Evolutionary conservation across 1,140 invertebrate genomes (phyloP).

Genomic region (Oedothorax gibbosus): DNA sequence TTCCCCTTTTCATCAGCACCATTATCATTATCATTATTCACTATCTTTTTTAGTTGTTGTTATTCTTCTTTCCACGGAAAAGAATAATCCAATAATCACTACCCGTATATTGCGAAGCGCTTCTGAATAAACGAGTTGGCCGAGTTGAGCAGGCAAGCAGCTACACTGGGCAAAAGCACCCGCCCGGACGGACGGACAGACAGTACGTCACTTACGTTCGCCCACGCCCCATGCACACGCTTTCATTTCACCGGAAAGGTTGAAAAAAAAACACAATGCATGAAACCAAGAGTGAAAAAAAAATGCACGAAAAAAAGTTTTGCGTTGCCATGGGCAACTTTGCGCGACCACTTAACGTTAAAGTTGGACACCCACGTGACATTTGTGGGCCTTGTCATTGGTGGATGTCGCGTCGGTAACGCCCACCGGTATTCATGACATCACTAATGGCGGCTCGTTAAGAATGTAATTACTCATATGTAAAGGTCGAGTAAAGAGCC

Average conservation of each 20-base stretch:
- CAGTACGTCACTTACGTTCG: constrained; percentile 39
- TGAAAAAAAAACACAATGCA: constrained; percentile 45
- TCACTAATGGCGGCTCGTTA: constrained; percentile 58
- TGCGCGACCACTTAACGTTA: constrained; percentile 59
- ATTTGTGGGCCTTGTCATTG: constrained; percentile 22
- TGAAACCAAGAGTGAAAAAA: constrained; percentile 1
- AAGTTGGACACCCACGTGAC: constrained; percentile 48
- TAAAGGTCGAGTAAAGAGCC: not conserved
- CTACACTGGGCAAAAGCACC: constrained; percentile 5
- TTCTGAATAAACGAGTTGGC: constrained; percentile 54
- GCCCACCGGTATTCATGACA: constrained; percentile 46
- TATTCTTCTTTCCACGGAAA: constrained; percentile 6
- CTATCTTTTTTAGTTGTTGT: constrained; percentile 16
- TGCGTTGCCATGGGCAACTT: constrained; percentile 59
- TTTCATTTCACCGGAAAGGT: not conserved
- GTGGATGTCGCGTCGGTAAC: not conserved
- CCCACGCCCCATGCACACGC: constrained; percentile 33
- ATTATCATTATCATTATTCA: constrained; percentile 48
- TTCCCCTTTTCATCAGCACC: constrained; percentile 40
- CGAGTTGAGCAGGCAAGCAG: constrained; percentile 55
- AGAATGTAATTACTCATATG: constrained; percentile 55
- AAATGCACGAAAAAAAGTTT: constrained; percentile 22
- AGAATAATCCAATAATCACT: constrained; percentile 59
- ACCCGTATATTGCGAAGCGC: constrained; percentile 17
- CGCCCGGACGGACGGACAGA: constrained; percentile 30